Evolutionary conservation across 2,113 vertebrate genomes (phyloP).

Genomic region (Rhegmatorhina hoffmannsi): DNA sequence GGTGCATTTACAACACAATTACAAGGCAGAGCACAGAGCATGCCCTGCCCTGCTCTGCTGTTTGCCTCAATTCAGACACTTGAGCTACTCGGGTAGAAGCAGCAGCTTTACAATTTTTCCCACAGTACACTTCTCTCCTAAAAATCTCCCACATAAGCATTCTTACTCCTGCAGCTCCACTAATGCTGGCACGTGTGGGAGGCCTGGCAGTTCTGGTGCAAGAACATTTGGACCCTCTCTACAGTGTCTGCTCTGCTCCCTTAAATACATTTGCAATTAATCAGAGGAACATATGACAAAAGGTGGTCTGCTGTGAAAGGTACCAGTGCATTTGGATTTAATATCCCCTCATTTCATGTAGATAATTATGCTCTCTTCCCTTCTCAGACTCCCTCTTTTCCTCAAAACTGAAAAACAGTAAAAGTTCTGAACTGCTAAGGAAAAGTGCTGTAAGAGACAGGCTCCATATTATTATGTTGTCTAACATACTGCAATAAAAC

Average conservation of each 20-base stretch:
- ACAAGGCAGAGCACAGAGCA: not conserved
- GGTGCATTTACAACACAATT: conserved; percentile 40
- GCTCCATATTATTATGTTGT: not conserved
- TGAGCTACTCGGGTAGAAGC: not conserved
- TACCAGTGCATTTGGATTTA: not conserved
- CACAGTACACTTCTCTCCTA: not conserved
- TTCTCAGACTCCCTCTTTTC: not conserved
- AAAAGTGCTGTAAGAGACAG: not conserved
- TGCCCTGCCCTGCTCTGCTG: not conserved
- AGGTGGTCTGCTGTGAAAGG: not conserved
- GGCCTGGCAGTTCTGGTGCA: not conserved
- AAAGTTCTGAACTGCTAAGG: not conserved
- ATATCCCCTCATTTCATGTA: not conserved
- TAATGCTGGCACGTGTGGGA: not conserved
- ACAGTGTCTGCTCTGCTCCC: not conserved
- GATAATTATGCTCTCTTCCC: not conserved
- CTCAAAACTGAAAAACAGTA: not conserved
- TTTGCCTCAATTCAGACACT: not conserved
- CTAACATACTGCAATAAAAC: not conserved
- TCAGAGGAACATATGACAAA: not conserved
- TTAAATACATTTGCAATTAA: conserved; percentile 41
- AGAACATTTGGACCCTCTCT: not conserved
- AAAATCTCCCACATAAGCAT: conserved; percentile 12
- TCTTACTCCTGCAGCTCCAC: conserved; percentile 16
- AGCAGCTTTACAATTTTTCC: not conserved